Conservation (phyloP, 2,113 vertebrate genomes). For the Pungitius pungitius region DNA sequence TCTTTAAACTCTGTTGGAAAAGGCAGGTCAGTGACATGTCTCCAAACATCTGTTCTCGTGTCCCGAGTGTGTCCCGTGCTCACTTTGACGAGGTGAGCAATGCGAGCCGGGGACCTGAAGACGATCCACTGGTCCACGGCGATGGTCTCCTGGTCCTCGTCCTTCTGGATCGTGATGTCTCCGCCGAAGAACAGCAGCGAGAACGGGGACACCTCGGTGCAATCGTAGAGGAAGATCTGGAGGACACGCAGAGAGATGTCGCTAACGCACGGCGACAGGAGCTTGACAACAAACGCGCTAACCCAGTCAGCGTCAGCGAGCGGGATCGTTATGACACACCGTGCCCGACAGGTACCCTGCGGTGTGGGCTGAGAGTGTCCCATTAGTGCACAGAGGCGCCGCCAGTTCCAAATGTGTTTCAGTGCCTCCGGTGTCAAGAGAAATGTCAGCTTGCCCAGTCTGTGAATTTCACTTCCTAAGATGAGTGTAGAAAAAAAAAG, state of each 20-base stretch:
- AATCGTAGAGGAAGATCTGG: slow-evolving; percentile 99
- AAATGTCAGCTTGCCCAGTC: slow-evolving; percentile 68
- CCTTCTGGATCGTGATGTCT: slow-evolving; percentile 96
- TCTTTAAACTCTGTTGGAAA: slow-evolving; percentile 85
- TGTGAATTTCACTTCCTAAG: slow-evolving; percentile 30
- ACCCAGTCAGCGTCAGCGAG: slow-evolving; percentile 19
- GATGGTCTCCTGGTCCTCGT: slow-evolving; percentile 93
- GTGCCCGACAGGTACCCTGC: slow-evolving; percentile 38
- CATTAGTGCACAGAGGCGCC: slow-evolving; percentile 60
- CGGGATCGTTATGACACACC: slow-evolving; percentile 43
- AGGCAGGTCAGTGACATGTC: accelerated
- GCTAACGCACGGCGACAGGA: background rate
- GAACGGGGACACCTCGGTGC: slow-evolving; percentile 97
- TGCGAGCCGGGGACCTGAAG: slow-evolving; percentile 93
- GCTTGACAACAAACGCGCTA: slow-evolving; percentile 18
- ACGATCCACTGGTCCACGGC: slow-evolving; percentile 97
- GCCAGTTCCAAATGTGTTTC: slow-evolving; percentile 53
- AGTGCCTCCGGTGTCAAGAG: slow-evolving; percentile 37
- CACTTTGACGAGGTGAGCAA: slow-evolving; percentile 95
- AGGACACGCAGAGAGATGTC: slow-evolving; percentile 23
- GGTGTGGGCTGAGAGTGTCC: slow-evolving; percentile 58
- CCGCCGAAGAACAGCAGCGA: slow-evolving; percentile 97
- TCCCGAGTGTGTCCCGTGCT: background rate
- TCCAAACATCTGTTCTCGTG: background rate
- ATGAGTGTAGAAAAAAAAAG: no score